Conservation (phyloP, 2,113 vertebrate genomes). For the Ammodytes marinus region DNA sequence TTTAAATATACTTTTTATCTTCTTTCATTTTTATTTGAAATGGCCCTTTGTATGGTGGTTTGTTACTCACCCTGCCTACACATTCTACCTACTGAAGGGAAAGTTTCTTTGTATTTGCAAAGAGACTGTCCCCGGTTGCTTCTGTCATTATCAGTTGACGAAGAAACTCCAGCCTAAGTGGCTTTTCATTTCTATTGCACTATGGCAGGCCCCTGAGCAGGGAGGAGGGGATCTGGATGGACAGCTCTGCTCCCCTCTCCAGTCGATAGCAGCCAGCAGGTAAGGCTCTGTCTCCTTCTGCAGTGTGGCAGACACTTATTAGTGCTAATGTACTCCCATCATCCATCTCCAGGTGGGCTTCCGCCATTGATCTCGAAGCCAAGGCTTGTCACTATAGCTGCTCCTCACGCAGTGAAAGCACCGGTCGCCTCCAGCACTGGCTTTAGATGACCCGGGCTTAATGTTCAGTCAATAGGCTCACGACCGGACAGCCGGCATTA, state of each 20-base stretch:
- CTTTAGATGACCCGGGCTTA: constrained; percentile 32
- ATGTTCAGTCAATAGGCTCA: constrained; percentile 61
- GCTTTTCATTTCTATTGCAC: constrained; percentile 30
- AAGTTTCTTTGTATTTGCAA: background rate
- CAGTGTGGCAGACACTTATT: constrained; percentile 75
- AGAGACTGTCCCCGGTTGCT: background rate
- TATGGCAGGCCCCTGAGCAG: constrained; percentile 25
- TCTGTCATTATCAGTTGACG: constrained; percentile 6
- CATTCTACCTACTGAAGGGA: background rate
- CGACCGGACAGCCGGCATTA: constrained; percentile 5
- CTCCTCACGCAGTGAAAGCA: constrained; percentile 40
- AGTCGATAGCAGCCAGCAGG: constrained; percentile 80
- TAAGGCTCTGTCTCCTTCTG: constrained; percentile 59
- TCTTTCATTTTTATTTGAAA: background rate
- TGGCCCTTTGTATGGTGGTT: background rate
- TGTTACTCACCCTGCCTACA: background rate
- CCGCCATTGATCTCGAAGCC: constrained; percentile 73
- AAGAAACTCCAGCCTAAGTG: background rate
- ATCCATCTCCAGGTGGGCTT: constrained; percentile 80
- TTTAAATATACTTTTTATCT: too few species aligned
- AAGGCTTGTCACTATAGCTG: constrained; percentile 55
- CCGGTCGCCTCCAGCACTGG: constrained; percentile 46
- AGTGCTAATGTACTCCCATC: constrained; percentile 77
- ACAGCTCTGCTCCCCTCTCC: constrained; percentile 52
- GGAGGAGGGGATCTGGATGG: constrained; percentile 46